Base-by-base conservation (phyloP, 2,888 invertebrate species). In the Eupithecia exiguata region DNA sequence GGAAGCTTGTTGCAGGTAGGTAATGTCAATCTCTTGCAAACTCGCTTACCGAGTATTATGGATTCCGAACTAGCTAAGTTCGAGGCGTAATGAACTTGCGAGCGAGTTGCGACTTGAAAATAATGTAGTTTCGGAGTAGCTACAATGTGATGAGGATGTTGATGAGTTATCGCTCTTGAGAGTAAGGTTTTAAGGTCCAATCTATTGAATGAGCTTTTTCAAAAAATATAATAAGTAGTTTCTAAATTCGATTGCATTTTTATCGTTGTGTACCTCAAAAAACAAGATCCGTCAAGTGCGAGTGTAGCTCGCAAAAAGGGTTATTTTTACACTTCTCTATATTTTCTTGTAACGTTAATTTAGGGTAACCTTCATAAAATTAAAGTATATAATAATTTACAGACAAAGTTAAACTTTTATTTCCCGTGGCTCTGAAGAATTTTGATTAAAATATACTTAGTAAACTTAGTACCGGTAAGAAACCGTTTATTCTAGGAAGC, bases 91-190 rank as follows among this genome's bases (percentile, higher is more conserved):
- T 71, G 65, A 74, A 74, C 70, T 74, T 62, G 67, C 30, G 58
- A 72, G 49, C 68, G 40, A 73, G 70, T 74, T 70, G 61, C 46
- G 77, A 68, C 71, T 67, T 14, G 69, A 72, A 76, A 72, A 76
- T 75, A 74, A 75, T 74, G 74, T 63, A 72, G 68, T 75, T 75
- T 72, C 73, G 3, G 46, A 71, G 70, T 25, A 36, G 67, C 46
- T 73, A 61, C 12, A 30, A 38, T 72, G 53, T 62, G 63, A 68
- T 63, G 63, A 68, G 38, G 5, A 9, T 62, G n/a, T 16, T 25
- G 63, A 72, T 69, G 68, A 69, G 69, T 40, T 69, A 40, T 21
- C 14, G 40, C 10, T 18, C 38, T 38, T 62, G 3, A 62, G 25
- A 12, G 12, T 9, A 1, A 14, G 5, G 1, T 14, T 58, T 58